Conservation (phyloP, 2,797 vertebrate species). For the Mastacembelus armatus region DNA sequence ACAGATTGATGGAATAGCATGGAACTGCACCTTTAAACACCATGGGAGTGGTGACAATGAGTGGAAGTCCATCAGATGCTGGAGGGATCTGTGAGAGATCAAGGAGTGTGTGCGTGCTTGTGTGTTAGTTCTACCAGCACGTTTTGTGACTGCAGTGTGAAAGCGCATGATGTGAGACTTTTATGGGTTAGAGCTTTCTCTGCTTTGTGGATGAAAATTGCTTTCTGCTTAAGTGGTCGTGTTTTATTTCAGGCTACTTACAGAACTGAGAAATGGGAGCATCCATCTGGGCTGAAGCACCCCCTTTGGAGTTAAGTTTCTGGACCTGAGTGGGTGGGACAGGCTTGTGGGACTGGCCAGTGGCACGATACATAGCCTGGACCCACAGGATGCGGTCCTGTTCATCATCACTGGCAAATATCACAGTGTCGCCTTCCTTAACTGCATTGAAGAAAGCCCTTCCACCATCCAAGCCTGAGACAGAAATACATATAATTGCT, state of each 20-base stretch:
- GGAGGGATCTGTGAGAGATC: conserved; percentile 71
- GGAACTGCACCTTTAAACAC: conserved; percentile 73
- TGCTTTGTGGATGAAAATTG: conserved; percentile 71
- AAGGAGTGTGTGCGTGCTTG: conserved; percentile 74
- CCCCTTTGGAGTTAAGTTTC: conserved; percentile 99
- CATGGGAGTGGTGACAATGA: conserved; percentile 74
- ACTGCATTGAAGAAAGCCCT: conserved; percentile 99
- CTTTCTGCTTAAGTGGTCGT: conserved; percentile 56
- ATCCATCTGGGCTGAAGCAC: conserved; percentile 96
- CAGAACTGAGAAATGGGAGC: conserved; percentile 99
- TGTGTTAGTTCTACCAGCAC: conserved; percentile 78
- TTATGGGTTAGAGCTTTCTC: conserved; percentile 79
- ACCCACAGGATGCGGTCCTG: conserved; percentile 99
- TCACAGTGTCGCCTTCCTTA: conserved; percentile 99
- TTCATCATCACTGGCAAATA: conserved; percentile 98
- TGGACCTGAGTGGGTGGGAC: conserved; percentile 99
- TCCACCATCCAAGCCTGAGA: conserved; percentile 96
- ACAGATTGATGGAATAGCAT: conserved; percentile 69
- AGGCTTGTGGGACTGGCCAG: conserved; percentile 98
- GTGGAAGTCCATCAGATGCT: conserved; percentile 75
- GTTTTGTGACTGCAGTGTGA: conserved; percentile 76
- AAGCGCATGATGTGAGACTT: conserved; percentile 79
- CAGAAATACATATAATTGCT: background rate
- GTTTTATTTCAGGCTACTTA: conserved; percentile 88
- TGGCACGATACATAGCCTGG: conserved; percentile 99